phyloP scores from a whole-genome alignment of 1,140 invertebrate genomes.

The Geopemphigus sp. region DNA sequence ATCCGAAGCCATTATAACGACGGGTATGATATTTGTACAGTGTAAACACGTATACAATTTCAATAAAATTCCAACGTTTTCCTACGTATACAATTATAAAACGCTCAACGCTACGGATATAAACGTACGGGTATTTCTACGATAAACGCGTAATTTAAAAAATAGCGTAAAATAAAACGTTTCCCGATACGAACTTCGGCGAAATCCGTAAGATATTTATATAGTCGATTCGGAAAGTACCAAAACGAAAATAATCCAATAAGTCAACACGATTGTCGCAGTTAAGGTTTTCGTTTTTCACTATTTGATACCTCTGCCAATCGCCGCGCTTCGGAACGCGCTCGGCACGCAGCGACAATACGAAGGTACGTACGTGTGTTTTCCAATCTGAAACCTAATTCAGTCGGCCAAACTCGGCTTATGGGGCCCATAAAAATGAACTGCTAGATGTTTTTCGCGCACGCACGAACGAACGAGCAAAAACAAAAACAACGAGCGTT shows the following conservation, averaged over 20 bases:
- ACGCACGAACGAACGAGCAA: background rate
- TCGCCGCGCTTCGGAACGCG: background rate
- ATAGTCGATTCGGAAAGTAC: conserved; percentile 1
- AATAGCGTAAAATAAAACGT: background rate
- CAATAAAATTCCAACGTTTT: too few species aligned
- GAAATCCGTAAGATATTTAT: conserved; percentile 24
- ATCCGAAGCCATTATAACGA: background rate
- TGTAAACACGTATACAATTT: background rate
- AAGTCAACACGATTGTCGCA: conserved; percentile 24
- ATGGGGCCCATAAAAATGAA: conserved; percentile 46
- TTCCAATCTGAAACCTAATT: conserved; percentile 45
- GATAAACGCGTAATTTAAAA: background rate
- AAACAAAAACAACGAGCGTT: background rate
- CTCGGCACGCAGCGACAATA: background rate
- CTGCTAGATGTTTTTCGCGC: conserved; percentile 35
- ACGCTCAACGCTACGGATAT: too few species aligned
- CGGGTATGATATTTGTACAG: background rate
- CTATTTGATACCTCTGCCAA: background rate
- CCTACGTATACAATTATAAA: too few species aligned
- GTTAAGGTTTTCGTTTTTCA: conserved; percentile 18
- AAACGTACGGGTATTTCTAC: background rate
- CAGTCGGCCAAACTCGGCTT: conserved; percentile 15
- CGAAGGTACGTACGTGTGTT: conserved; percentile 17
- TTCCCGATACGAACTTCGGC: background rate
- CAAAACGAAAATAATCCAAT: conserved; percentile 17